Evolutionary conservation across 35 echinoderm and acorn worm genomes (phyloP).

Genomic region (Diadema setosum): DNA sequence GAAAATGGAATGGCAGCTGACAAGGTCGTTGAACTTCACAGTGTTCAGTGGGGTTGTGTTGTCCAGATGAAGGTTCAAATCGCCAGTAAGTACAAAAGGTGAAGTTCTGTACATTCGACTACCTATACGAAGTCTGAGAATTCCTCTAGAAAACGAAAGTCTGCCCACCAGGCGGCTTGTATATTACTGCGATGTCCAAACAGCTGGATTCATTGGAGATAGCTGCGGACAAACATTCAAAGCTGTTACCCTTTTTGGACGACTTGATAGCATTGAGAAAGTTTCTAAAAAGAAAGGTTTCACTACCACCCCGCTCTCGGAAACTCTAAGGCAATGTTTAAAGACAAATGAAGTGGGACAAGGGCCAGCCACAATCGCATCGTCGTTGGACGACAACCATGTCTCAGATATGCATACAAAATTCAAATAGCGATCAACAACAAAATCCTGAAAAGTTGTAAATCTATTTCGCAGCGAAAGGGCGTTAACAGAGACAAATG

Average conservation of each 20-base stretch:
- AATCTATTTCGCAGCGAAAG: neutral
- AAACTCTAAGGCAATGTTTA: neutral
- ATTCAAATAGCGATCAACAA: neutral
- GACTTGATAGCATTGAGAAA: neutral
- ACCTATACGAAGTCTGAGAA: neutral
- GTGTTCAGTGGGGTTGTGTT: neutral
- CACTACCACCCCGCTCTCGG: neutral
- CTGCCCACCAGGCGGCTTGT: neutral
- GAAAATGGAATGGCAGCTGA: neutral
- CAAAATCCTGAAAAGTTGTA: neutral
- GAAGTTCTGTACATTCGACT: neutral
- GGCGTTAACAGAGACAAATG: no score
- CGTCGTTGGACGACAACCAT: neutral
- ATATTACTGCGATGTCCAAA: neutral
- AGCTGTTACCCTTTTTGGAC: neutral
- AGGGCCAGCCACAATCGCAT: neutral
- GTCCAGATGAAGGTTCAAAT: constrained; percentile 15
- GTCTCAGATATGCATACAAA: neutral
- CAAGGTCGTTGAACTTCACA: neutral
- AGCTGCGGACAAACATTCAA: neutral
- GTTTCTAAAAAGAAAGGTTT: neutral
- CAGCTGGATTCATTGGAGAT: neutral
- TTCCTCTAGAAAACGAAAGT: neutral
- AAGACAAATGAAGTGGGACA: no score
- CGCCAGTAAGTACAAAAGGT: constrained; percentile 17